Conservation (phyloP, 2,888 invertebrate genomes). For the Drosophila quasianomalipes region DNA sequence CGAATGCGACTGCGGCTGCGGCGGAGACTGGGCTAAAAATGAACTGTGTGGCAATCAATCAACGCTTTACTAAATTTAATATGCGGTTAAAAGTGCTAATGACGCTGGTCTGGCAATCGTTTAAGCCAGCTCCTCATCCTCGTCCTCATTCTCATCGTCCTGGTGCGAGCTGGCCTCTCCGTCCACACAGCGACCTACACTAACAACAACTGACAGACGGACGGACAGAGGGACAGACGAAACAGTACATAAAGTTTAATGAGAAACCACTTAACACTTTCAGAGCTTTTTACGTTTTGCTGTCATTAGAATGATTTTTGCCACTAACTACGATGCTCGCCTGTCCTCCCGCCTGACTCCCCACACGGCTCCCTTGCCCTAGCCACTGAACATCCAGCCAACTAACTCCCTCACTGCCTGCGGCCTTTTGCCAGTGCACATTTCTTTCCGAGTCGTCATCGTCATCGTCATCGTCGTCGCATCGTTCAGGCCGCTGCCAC, state of each 20-base stretch:
- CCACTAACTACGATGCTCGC: slow-evolving; percentile 74
- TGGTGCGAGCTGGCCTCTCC: slow-evolving; percentile 23
- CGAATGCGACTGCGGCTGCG: slow-evolving; percentile 29
- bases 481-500: slow-evolving; percentile 34
- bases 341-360: slow-evolving; percentile 6
- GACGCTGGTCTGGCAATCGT: slow-evolving; percentile 74
- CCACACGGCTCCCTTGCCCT: not conserved
- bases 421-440: slow-evolving; percentile 47
- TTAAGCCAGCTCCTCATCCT: slow-evolving; percentile 45
- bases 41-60: slow-evolving; percentile 68
- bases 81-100: slow-evolving; percentile 83
- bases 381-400: not conserved
- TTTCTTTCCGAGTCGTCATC: slow-evolving; percentile 56
- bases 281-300: slow-evolving; percentile 77
- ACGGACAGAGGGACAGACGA: slow-evolving; percentile 42
- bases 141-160: slow-evolving; percentile 5
- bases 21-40: slow-evolving; percentile 46
- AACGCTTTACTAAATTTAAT: slow-evolving; percentile 77
- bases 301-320: slow-evolving; percentile 82
- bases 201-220: slow-evolving; percentile 16
- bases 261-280: slow-evolving; percentile 83
- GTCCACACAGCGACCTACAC: slow-evolving; percentile 47
- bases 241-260: slow-evolving; percentile 83
- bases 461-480: slow-evolving; percentile 26
- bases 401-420: slow-evolving; percentile 28